Evolutionary conservation across 2,113 vertebrate species (phyloP).

Genomic region (Panthera leo): DNA sequence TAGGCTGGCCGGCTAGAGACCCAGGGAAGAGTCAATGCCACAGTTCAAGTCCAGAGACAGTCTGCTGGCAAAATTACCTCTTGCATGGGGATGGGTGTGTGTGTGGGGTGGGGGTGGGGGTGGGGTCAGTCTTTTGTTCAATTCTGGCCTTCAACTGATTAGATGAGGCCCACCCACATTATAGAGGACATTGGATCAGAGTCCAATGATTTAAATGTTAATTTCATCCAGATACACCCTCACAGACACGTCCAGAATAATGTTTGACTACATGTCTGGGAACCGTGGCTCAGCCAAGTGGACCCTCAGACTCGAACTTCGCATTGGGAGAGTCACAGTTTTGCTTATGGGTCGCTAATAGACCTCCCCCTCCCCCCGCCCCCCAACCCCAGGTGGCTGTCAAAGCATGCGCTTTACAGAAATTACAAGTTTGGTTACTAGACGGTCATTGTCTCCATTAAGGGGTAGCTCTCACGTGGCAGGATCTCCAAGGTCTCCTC

Average conservation of each 20-base stretch:
- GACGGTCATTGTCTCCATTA: neutral
- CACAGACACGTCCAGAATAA: neutral
- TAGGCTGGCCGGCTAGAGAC: neutral
- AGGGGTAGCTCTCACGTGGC: neutral
- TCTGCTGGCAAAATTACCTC: too few relatives aligned
- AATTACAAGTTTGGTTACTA: neutral
- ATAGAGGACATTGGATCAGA: neutral
- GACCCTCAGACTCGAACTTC: neutral
- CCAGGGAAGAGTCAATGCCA: neutral
- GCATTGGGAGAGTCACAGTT: neutral
- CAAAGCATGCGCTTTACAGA: neutral
- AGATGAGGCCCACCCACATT: neutral
- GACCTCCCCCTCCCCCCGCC: too few relatives aligned
- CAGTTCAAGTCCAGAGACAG: accelerated
- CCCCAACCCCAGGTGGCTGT: neutral
- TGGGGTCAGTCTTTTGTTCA: neutral
- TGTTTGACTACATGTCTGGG: neutral
- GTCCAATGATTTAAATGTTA: neutral
- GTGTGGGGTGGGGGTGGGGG: neutral
- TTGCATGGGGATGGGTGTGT: too few relatives aligned
- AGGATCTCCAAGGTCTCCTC: neutral
- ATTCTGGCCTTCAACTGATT: neutral
- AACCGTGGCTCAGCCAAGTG: neutral
- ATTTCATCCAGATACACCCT: neutral
- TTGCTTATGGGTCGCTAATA: neutral